Evolutionary conservation across 1,140 invertebrate species (phyloP), one percentile per base, ranked within the genome.

Genomic region (Trachelipus rathkii): DNA sequence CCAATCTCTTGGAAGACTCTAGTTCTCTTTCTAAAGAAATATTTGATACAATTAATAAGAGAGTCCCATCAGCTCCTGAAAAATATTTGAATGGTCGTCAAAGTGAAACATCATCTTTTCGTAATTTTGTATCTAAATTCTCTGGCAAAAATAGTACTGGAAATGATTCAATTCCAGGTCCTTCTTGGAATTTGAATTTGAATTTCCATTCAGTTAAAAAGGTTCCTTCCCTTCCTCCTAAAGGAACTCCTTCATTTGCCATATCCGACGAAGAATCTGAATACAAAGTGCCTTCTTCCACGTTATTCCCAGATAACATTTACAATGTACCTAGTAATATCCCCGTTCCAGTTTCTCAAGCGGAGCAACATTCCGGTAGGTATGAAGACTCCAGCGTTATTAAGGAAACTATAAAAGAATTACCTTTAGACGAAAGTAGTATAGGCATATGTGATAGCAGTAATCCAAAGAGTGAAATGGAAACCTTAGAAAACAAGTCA

Each of bases 21-120:
- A 60, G 50, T 19, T 60, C 50, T 60, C 50, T 60, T 19, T 60
- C 50, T 13, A 60, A 60, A 19, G 50, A 60, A 60, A 60, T 60
- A 60, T 60, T 60, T 19, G 50, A 60, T 19, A 60, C 50, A 19
- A 60, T 60, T 19, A 60, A 60, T 60, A 19, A 8, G 19, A 13
- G 50, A 13, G 50, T 60, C 1, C 50, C 50, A 60, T 60, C 50
- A 8, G 3, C 19, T 19, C 50, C 50, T 19, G 50, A 13, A 19
- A 60, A 19, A 19, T 15, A 13, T 60, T 60, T 15, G 11, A 60
- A 60, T 19, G 19, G 50, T 15, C 11, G 19, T 13, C 19, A 19
- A 19, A 60, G 8, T 19, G 50, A 60, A 60, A 8, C 19, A 2
- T 60, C 50, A 60, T 33, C 33, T 33, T 60, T 60, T 60, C 50